Conservation (phyloP, 2,113 vertebrate species). For the Ochotona curzoniae region DNA sequence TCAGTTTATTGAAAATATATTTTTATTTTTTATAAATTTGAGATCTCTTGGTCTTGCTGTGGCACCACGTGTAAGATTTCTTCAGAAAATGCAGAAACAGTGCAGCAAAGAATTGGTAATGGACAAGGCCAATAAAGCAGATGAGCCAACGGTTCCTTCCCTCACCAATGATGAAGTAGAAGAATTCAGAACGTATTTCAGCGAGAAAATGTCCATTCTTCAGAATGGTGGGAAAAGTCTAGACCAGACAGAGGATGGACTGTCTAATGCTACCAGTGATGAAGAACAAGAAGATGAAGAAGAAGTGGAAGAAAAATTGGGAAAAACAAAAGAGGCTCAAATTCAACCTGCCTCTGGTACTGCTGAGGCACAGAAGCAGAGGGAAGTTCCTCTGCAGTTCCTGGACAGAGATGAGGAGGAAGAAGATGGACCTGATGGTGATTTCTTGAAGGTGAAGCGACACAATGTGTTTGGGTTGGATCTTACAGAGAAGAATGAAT, state of each 20-base stretch:
- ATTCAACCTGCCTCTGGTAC: background rate
- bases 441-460: slow-evolving; percentile 93
- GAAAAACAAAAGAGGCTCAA: slow-evolving; percentile 10
- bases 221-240: slow-evolving; percentile 60
- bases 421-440: slow-evolving; percentile 85
- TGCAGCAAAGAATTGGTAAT: slow-evolving; percentile 1
- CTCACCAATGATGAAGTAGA: slow-evolving; percentile 84
- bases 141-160: background rate
- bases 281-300: slow-evolving; percentile 65
- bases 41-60: slow-evolving; percentile 96
- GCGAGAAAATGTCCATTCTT: slow-evolving; percentile 74
- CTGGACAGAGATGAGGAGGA: slow-evolving; percentile 79
- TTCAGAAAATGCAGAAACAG: slow-evolving; percentile 88
- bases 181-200: slow-evolving; percentile 84
- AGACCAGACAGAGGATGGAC: slow-evolving; percentile 53
- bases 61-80: slow-evolving; percentile 95
- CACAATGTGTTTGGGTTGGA: slow-evolving; percentile 92
- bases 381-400: slow-evolving; percentile 52
- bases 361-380: slow-evolving; percentile 18
- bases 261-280: slow-evolving; percentile 63
- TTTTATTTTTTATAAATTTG: slow-evolving; percentile 48
- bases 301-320: slow-evolving; percentile 55
- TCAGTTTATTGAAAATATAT: slow-evolving; percentile 23
- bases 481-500: slow-evolving; percentile 58
- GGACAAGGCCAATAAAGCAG: slow-evolving; percentile 49